phyloP scores from a whole-genome alignment of 1,140 invertebrate genomes.

The Drosophila pruinosa region DNA sequence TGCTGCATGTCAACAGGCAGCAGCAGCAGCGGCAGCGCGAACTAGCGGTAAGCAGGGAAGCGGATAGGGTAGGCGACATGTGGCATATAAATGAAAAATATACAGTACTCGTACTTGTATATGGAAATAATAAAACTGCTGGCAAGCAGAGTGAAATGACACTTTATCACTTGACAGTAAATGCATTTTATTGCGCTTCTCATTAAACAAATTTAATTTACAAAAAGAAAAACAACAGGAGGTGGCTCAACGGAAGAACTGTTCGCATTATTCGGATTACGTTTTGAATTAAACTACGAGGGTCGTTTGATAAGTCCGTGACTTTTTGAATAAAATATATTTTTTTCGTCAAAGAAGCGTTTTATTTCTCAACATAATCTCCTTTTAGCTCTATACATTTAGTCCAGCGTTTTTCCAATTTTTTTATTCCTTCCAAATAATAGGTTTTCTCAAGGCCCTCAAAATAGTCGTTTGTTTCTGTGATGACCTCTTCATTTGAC shows the following conservation, averaged over 20 bases:
- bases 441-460: too few species aligned
- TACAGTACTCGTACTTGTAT: slow-evolving; percentile 12
- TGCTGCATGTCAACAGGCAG: slow-evolving; percentile 74
- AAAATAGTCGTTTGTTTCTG: too few species aligned
- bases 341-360: too few species aligned
- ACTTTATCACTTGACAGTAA: slow-evolving; percentile 81
- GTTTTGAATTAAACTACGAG: background rate
- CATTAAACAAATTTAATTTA: slow-evolving; percentile 80
- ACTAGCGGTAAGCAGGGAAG: background rate
- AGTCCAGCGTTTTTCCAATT: too few species aligned
- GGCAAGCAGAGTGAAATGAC: slow-evolving; percentile 54
- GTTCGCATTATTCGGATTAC: background rate
- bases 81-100: slow-evolving; percentile 77
- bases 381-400: too few species aligned
- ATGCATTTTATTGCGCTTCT: slow-evolving; percentile 75
- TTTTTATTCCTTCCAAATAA: too few species aligned
- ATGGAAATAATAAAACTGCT: slow-evolving; percentile 26
- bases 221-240: slow-evolving; percentile 23
- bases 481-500: too few species aligned
- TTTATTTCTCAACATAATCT: too few species aligned
- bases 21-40: background rate
- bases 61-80: slow-evolving; percentile 40
- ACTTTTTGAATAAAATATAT: too few species aligned
- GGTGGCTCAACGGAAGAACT: background rate
- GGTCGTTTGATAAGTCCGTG: too few species aligned